phyloP scores from a whole-genome alignment of 2,113 vertebrate genomes.

The Epinephelus moara region DNA sequence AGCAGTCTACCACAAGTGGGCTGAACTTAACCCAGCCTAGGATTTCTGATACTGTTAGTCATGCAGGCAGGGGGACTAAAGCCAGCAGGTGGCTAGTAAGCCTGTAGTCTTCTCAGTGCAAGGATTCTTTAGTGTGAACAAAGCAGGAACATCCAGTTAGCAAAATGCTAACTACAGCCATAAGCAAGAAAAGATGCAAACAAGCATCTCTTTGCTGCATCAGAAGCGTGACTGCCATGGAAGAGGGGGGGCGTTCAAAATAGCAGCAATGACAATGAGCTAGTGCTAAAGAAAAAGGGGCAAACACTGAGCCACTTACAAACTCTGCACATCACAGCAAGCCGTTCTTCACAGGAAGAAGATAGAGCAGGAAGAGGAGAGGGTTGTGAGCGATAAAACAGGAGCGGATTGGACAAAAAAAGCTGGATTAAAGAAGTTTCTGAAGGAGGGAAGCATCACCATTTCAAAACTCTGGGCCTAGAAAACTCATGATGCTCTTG shows the following conservation, averaged over 20 bases:
- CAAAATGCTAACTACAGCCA: conserved; percentile 7
- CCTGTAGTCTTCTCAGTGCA: neutral
- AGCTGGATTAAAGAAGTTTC: conserved; percentile 60
- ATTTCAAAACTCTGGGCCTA: conserved; percentile 35
- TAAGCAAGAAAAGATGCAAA: conserved; percentile 42
- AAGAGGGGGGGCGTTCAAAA: neutral
- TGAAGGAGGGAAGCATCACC: conserved; percentile 28
- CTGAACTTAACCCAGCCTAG: conserved; percentile 1
- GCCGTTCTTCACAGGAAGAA: conserved; percentile 84
- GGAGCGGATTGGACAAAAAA: conserved; percentile 68
- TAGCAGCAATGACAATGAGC: conserved; percentile 54
- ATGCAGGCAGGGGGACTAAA: conserved; percentile 60
- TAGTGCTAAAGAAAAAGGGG: conserved; percentile 58
- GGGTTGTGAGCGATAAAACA: conserved; percentile 57
- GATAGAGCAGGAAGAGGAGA: conserved; percentile 69
- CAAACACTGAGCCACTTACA: conserved; percentile 86
- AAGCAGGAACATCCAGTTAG: conserved; percentile 46
- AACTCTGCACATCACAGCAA: conserved; percentile 87
- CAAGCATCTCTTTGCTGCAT: conserved; percentile 47
- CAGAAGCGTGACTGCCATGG: conserved; percentile 30
- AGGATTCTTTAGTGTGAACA: neutral
- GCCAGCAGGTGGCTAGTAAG: conserved; percentile 19
- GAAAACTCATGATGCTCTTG: conserved; percentile 30
- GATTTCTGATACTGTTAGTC: conserved; percentile 52
- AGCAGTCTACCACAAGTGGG: neutral